phyloP scores from a whole-genome alignment of 2,888 invertebrate species.

The Synergus itoensis region DNA sequence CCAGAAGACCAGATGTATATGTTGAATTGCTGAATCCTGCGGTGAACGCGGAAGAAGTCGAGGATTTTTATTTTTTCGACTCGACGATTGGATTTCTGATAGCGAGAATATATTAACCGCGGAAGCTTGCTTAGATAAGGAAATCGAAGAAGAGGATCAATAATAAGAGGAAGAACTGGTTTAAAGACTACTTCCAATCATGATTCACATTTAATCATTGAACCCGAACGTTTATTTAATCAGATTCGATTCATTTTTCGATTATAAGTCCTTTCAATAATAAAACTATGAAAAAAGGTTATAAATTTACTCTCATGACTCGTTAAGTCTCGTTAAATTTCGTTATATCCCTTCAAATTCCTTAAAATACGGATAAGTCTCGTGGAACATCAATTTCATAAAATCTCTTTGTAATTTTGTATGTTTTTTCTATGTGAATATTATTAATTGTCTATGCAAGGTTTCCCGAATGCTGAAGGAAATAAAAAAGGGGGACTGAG shows the following conservation, averaged over 20 bases:
- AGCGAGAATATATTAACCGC: constrained; percentile 13
- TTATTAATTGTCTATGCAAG: too few species aligned
- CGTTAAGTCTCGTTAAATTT: too few species aligned
- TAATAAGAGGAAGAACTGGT: constrained; percentile 18
- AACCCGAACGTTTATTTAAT: background rate
- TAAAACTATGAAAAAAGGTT: too few species aligned
- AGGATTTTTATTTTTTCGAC: constrained; percentile 6
- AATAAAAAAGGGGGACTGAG: too few species aligned
- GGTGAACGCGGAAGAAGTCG: constrained; percentile 20
- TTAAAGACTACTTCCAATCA: background rate
- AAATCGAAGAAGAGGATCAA: constrained; percentile 14
- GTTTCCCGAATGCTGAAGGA: too few species aligned
- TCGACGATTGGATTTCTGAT: background rate
- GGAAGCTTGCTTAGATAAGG: constrained; percentile 24
- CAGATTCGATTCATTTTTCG: background rate
- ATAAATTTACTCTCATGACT: too few species aligned
- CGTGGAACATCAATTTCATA: too few species aligned
- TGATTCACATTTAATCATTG: constrained; percentile 7
- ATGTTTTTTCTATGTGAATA: too few species aligned
- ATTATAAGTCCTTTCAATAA: too few species aligned
- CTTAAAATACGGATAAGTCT: too few species aligned
- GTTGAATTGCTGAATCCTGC: background rate
- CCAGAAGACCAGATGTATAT: constrained; percentile 1
- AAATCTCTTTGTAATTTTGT: too few species aligned
- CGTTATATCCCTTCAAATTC: too few species aligned